Percentiles rank a stretch among this genome's conserved stretches.
Evolutionary conservation across 1,140 invertebrate genomes (phyloP).

Genomic region (Agrypnia vestita): DNA sequence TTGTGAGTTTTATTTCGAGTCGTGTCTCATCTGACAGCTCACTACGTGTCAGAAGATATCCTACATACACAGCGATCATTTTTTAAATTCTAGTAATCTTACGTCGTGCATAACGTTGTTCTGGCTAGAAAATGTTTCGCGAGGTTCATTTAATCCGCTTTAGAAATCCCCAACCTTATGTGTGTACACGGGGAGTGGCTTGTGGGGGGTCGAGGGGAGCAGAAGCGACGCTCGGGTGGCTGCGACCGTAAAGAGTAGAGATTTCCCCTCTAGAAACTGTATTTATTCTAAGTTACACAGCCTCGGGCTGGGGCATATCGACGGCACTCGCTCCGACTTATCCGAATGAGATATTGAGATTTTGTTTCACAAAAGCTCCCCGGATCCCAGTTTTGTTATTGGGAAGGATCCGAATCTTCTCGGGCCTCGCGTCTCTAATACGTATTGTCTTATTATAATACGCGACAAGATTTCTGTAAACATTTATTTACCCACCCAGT

Average conservation of each 20-base stretch:
- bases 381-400: neutral
- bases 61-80: too few relatives aligned
- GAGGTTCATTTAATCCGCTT: neutral
- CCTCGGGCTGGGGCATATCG: neutral
- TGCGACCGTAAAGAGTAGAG: constrained; percentile 24
- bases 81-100: too few relatives aligned
- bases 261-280: constrained; percentile 20
- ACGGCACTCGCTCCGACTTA: constrained; percentile 16
- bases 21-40: too few relatives aligned
- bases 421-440: neutral
- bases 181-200: neutral
- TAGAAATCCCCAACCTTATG: neutral
- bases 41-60: too few relatives aligned
- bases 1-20: too few relatives aligned
- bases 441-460: neutral
- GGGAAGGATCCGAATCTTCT: neutral
- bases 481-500: too few relatives aligned
- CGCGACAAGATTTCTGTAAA: too few relatives aligned
- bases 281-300: constrained; percentile 31
- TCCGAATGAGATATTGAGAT: constrained; percentile 40
- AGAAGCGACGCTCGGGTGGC: neutral
- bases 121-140: neutral
- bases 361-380: constrained; percentile 37
- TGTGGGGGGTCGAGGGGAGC: neutral
- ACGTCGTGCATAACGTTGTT: neutral